Percentiles rank a stretch among this genome's conserved stretches.
These are phyloP conservation scores for Leptinotarsa peninsularis DNA, from an alignment of 2,888 invertebrate species.

Conservation along the genomic window DNA sequence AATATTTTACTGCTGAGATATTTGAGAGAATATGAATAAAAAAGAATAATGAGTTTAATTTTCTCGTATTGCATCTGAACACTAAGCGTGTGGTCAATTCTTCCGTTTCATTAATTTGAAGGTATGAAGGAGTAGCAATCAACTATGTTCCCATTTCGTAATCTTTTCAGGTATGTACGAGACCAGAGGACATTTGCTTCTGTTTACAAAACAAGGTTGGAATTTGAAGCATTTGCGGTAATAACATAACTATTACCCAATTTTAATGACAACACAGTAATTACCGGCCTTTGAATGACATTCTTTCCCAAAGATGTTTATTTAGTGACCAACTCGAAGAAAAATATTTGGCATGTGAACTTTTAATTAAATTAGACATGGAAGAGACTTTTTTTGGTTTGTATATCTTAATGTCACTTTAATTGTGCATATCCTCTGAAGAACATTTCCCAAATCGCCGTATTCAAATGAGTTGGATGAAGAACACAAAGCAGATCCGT, in stretches of 20 bases:
- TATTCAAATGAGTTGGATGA: conserved; percentile 34
- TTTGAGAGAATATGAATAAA: too few relatives aligned
- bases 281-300: background rate
- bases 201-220: background rate
- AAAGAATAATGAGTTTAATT: too few relatives aligned
- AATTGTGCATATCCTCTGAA: conserved; percentile 39
- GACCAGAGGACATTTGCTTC: background rate
- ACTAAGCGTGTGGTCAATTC: too few relatives aligned
- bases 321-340: background rate
- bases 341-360: conserved; percentile 10
- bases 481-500: conserved; percentile 16
- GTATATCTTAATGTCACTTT: conserved; percentile 23
- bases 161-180: too few relatives aligned
- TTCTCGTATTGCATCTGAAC: too few relatives aligned
- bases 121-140: too few relatives aligned
- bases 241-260: background rate
- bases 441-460: conserved; percentile 32
- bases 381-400: background rate
- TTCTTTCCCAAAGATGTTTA: conserved; percentile 6
- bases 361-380: background rate
- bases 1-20: too few relatives aligned
- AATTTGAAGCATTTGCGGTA: conserved; percentile 2
- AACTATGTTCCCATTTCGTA: too few relatives aligned
- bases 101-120: too few relatives aligned
- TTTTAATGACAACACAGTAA: conserved; percentile 9